phyloP scores from a whole-genome alignment of 2,113 vertebrate genomes.

The Catharus bicknelli region DNA sequence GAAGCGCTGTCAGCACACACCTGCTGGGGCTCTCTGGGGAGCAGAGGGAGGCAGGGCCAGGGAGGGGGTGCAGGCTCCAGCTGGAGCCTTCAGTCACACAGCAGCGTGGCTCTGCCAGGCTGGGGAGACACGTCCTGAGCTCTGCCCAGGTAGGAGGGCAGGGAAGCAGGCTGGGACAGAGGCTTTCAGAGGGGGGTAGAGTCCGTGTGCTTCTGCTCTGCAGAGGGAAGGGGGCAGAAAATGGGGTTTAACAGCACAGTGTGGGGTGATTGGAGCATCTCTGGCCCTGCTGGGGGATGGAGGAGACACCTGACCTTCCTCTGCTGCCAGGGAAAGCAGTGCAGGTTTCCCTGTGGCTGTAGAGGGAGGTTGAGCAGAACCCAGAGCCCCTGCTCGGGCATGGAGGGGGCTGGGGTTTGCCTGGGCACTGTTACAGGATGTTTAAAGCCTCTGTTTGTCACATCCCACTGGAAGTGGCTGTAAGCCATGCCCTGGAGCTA shows the following conservation, averaged over 20 bases:
- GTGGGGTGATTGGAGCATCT: neutral
- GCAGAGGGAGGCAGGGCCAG: neutral
- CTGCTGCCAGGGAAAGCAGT: neutral
- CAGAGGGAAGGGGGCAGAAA: neutral
- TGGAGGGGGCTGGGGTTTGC: neutral
- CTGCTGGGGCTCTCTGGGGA: slow-evolving; percentile 5
- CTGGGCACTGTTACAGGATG: accelerated
- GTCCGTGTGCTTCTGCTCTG: accelerated
- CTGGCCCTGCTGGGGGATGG: accelerated
- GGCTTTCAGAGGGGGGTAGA: neutral
- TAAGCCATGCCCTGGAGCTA: neutral
- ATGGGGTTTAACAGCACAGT: neutral
- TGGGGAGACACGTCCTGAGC: neutral
- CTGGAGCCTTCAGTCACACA: neutral
- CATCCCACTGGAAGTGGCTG: neutral
- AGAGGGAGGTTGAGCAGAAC: neutral
- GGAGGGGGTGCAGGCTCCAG: accelerated
- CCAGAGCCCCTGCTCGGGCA: accelerated
- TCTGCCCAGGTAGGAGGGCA: neutral
- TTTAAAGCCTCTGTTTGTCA: neutral
- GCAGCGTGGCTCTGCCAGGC: neutral
- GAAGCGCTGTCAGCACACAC: neutral
- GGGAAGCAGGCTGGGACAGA: neutral
- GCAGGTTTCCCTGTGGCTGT: neutral
- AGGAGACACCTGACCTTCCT: neutral